Evolutionary conservation across 2,797 vertebrate genomes (phyloP).

Genomic region (Darevskia nairensis): DNA sequence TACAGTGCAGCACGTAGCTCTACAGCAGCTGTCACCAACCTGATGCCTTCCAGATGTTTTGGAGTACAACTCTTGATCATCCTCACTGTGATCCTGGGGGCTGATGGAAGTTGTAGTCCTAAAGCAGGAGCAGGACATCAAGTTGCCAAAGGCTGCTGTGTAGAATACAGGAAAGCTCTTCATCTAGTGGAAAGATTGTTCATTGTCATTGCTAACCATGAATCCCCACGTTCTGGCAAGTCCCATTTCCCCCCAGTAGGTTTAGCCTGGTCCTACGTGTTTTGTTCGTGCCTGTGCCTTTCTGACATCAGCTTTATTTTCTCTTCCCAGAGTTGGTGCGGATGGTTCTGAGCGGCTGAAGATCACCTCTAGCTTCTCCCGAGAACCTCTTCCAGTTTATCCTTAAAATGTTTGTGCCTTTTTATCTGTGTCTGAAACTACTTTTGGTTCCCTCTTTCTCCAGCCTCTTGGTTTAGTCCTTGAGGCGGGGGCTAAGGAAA

Average conservation of each 20-base stretch:
- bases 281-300: slow-evolving; percentile 27
- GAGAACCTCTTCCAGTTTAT: slow-evolving; percentile 11
- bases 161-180: neutral
- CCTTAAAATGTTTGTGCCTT: slow-evolving; percentile 49
- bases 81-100: too few relatives aligned
- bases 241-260: neutral
- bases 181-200: neutral
- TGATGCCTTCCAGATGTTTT: too few relatives aligned
- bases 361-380: slow-evolving; percentile 8
- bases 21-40: too few relatives aligned
- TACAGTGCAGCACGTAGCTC: neutral
- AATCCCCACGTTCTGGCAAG: slow-evolving; percentile 2
- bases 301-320: slow-evolving; percentile 13
- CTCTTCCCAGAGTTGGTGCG: slow-evolving; percentile 80
- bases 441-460: slow-evolving; percentile 10
- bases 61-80: too few relatives aligned
- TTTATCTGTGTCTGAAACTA: slow-evolving; percentile 27
- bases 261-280: slow-evolving; percentile 24
- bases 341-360: slow-evolving; percentile 83
- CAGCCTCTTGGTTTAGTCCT: slow-evolving; percentile 2
- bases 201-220: neutral
- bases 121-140: too few relatives aligned
- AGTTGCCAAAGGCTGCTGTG: too few relatives aligned
- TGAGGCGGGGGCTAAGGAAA: neutral
- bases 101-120: too few relatives aligned